Base-by-base conservation (phyloP, 2,888 invertebrate species). In the Drosophila fungiperda region DNA sequence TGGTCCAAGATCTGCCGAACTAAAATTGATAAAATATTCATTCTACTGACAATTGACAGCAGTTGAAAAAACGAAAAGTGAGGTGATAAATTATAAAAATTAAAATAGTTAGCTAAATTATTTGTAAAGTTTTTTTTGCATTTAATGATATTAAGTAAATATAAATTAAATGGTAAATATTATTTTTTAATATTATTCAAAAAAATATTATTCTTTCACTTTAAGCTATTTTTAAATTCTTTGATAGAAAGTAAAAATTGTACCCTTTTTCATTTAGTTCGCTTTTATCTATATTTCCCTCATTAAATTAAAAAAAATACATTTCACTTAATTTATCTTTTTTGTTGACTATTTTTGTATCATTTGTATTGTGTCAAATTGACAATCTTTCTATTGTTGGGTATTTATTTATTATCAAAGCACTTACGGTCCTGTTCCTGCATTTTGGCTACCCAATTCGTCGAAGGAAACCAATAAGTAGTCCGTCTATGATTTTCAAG, bases 1-100 rank as follows among this genome's bases (percentile, higher is more conserved):
- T 45, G 11, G 15, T 17, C 62, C 65, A 63, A 68, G 67, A 72
- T 67, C 20, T 52, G 6, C 0, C 6, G 12, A 48, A 26, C 52
- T 50, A 38, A 53, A 58, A 52, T 52, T 15, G 20, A 58, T 54
- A 35, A 70, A 53, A 40, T 55, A 64, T 45, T 36, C 20, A 23
- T 45, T 20, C 45, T 29, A 2, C 17, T 6, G 6, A 3, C 20
- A 20, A 3, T 1, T 42, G 42, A n/a, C 4, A 6, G 2, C 42
- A 12, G 42, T 42, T 42, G 3, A n/a, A 6, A 20, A 20, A 42
- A 42, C 11, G n/a, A n/a, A 12, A 26, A 1, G 3, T 7, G 7
- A 33, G 0, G 9, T 9, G 9, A n/a, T 5, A 4, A n/a, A 11
- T 0, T n/a, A 11, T 11, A 6, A 9, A 11, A 40, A 20, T 17